Percentiles rank a stretch among this genome's conserved stretches.
Evolutionary conservation across 2,113 vertebrate genomes (phyloP).

Genomic region (Tragelaphus scriptus): DNA sequence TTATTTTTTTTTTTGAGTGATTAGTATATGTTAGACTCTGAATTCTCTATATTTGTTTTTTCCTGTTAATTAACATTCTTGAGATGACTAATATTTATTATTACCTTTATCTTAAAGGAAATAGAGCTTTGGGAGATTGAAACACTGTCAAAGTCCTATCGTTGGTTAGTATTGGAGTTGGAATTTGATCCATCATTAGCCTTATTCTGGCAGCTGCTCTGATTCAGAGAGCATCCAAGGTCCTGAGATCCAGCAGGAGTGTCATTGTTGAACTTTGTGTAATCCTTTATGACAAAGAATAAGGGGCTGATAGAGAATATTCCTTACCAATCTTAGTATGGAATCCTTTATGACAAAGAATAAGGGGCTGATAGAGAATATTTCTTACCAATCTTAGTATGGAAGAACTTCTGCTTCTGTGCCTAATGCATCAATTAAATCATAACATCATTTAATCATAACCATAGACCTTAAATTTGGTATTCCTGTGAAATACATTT

Average conservation of each 20-base stretch:
- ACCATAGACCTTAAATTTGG: neutral
- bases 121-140: neutral
- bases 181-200: neutral
- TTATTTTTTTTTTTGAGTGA: neutral
- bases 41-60: neutral
- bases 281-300: neutral
- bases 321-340: neutral
- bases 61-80: neutral
- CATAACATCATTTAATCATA: neutral
- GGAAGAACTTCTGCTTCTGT: neutral
- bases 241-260: neutral
- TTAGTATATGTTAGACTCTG: neutral
- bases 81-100: neutral
- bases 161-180: neutral
- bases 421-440: neutral
- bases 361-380: neutral
- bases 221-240: neutral
- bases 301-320: neutral
- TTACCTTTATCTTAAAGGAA: neutral
- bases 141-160: neutral
- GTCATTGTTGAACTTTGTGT: neutral
- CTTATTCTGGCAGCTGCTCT: neutral
- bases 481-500: neutral
- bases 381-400: neutral
- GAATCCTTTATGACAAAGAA: neutral